phyloP scores from a whole-genome alignment of 2,888 invertebrate genomes.

The Limnephilus lunatus region DNA sequence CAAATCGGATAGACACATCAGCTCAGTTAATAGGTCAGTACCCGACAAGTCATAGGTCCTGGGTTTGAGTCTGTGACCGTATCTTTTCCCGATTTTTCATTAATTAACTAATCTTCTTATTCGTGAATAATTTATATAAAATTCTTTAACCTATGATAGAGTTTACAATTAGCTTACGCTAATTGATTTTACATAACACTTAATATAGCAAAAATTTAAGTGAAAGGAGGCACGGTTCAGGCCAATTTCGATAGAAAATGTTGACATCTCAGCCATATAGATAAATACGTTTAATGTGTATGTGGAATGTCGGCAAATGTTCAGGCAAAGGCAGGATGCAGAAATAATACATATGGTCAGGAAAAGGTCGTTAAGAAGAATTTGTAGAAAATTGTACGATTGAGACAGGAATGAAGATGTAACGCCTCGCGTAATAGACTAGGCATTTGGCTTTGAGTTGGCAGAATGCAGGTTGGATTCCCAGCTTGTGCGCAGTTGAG shows the following conservation, averaged over 20 bases:
- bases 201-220: not conserved
- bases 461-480: not conserved
- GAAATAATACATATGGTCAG: not conserved
- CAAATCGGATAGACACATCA: no score
- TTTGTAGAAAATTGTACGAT: not conserved
- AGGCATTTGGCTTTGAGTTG: not conserved
- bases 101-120: no score
- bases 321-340: not conserved
- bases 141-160: not conserved
- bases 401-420: not conserved
- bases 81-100: no score
- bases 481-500: not conserved
- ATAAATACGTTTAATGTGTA: not conserved
- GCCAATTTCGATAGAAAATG: not conserved
- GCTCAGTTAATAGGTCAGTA: no score
- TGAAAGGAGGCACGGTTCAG: not conserved
- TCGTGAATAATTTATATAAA: not conserved
- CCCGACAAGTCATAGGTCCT: no score
- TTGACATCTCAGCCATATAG: not conserved
- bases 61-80: no score
- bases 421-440: not conserved
- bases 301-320: not conserved
- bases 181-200: not conserved
- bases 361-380: not conserved
- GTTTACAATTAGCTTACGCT: not conserved